A percentile compares a stretch with the other conserved stretches of the same genome.
These are phyloP conservation scores for Drosophila dunni DNA, from an alignment of 1,140 invertebrate genomes.

Conservation along the genomic window DNA sequence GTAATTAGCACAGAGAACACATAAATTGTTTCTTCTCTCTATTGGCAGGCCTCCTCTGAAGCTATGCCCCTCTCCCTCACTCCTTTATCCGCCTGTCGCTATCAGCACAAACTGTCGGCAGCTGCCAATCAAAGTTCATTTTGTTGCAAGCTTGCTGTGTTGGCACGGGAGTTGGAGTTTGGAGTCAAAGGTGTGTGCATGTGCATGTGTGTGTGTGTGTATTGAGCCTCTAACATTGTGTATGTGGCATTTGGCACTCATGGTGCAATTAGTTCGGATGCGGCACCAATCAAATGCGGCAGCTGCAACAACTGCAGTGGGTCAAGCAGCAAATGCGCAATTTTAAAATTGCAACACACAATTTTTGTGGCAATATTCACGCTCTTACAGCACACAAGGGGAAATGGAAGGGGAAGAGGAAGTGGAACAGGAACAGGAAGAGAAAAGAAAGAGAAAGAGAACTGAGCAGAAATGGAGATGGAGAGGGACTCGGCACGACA, in stretches of 20 bases:
- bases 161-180: slow-evolving; percentile 3
- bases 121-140: slow-evolving; percentile 39
- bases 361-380: slow-evolving; percentile 68
- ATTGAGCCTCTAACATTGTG: neutral
- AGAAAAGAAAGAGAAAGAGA: neutral
- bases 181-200: slow-evolving; percentile 4
- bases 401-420: neutral
- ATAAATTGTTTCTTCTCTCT: slow-evolving; percentile 1
- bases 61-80: neutral
- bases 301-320: slow-evolving; percentile 14
- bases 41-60: neutral
- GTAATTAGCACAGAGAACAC: slow-evolving; percentile 19
- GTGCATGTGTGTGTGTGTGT: neutral
- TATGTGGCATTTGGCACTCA: slow-evolving; percentile 31
- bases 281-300: slow-evolving; percentile 56
- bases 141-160: slow-evolving; percentile 19
- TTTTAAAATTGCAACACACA: slow-evolving; percentile 43
- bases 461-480: neutral
- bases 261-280: slow-evolving; percentile 44
- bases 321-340: slow-evolving; percentile 39
- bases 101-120: neutral
- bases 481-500: neutral
- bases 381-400: slow-evolving; percentile 43
- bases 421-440: neutral
- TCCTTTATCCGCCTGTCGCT: neutral